A percentile compares a stretch with the other conserved stretches of the same genome.
Conservation (phyloP, 2,113 vertebrate species). For the Solea solea region DNA sequence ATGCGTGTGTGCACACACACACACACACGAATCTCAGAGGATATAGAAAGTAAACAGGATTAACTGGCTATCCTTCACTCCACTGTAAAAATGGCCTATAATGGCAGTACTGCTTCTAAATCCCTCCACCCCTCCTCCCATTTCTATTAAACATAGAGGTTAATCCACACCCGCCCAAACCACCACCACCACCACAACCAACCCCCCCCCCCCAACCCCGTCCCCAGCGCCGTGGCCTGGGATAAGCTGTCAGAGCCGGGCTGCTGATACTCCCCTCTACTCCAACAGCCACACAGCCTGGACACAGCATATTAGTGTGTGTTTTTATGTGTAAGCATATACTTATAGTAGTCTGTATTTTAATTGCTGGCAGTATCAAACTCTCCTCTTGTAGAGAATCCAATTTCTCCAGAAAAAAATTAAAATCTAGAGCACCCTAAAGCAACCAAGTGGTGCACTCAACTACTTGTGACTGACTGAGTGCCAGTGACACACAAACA, state of each 20-base stretch:
- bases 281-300: slow-evolving; percentile 50
- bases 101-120: slow-evolving; percentile 77
- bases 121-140: slow-evolving; percentile 62
- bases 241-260: slow-evolving; percentile 73
- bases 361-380: slow-evolving; percentile 31
- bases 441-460: slow-evolving; percentile 47
- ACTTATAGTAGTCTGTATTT: slow-evolving; percentile 8
- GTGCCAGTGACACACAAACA: slow-evolving; percentile 54
- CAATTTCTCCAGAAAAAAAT: slow-evolving; percentile 48
- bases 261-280: slow-evolving; percentile 65
- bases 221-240: slow-evolving; percentile 56
- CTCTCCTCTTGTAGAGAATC: slow-evolving; percentile 39
- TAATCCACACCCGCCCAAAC: slow-evolving; percentile 66
- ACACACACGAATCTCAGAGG: slow-evolving; percentile 58
- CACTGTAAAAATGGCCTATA: slow-evolving; percentile 79
- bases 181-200: too few relatives aligned
- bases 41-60: slow-evolving; percentile 82
- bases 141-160: slow-evolving; percentile 80
- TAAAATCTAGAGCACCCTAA: slow-evolving; percentile 44
- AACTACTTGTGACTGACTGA: slow-evolving; percentile 42
- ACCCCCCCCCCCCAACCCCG: slow-evolving; percentile 9
- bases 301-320: slow-evolving; percentile 18
- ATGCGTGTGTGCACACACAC: slow-evolving; percentile 32
- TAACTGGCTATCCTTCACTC: slow-evolving; percentile 74
- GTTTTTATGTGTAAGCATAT: background rate